A percentile compares a stretch with the other conserved stretches of the same genome.
Conservation (phyloP, 2,888 invertebrate species). For the Pollenia angustigena region DNA sequence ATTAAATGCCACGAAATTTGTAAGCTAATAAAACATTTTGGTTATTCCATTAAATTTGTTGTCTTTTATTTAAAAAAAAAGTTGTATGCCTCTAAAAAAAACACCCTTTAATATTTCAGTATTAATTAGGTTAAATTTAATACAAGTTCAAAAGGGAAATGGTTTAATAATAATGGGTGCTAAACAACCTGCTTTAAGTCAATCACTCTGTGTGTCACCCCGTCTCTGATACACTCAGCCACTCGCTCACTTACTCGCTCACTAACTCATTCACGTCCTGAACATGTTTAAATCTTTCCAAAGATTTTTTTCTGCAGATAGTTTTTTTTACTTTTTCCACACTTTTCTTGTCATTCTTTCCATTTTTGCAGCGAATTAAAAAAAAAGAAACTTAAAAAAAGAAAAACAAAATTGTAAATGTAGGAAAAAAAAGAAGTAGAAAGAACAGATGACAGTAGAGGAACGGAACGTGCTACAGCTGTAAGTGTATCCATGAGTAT, state of each 20-base stretch:
- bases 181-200: not conserved
- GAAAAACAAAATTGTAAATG: slow-evolving; percentile 4
- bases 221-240: too few relatives aligned
- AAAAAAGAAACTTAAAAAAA: not conserved
- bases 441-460: slow-evolving; percentile 57
- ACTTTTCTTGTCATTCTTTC: not conserved
- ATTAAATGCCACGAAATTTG: too few relatives aligned
- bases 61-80: too few relatives aligned
- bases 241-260: not conserved
- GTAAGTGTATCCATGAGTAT: slow-evolving; percentile 33
- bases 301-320: slow-evolving; percentile 36
- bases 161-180: not conserved
- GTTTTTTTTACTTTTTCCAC: slow-evolving; percentile 24
- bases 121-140: too few relatives aligned
- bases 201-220: not conserved
- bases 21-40: too few relatives aligned
- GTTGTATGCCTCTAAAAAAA: too few relatives aligned
- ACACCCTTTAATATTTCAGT: too few relatives aligned
- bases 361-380: not conserved
- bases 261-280: not conserved
- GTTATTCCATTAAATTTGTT: too few relatives aligned
- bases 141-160: too few relatives aligned
- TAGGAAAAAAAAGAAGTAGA: slow-evolving; percentile 26
- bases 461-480: slow-evolving; percentile 59
- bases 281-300: slow-evolving; percentile 8